Base-by-base conservation (phyloP, 2,113 vertebrate species). In the Misgurnus anguillicaudatus region DNA sequence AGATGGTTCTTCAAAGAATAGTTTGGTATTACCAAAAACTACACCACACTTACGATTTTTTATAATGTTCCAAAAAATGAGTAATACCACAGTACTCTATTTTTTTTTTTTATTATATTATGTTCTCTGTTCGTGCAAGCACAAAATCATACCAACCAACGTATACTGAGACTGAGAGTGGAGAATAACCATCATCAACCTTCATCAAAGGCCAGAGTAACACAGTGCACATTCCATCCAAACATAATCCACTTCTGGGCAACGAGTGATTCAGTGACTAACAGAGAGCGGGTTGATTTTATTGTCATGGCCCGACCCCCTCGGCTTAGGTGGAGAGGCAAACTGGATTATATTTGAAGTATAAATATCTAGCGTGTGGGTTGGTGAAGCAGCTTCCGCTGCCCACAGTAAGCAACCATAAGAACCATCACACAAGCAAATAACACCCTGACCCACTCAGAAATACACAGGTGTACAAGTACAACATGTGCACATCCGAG, bases 331-430 rank as follows among this genome's bases (percentile, higher is more conserved):
- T 71, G 60, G 51, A 68, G 51, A 75, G 64, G 60, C 78, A 60
- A 76, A 65, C 78, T 41, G 81, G 74, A 83, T 78, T 69, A 69
- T 76, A 60, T 75, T 45, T 57, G 16, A 58, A 55, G 70, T 83
- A 82, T 80, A 78, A 83, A 85, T 83, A 75, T 68, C 31, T 39
- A 64, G 63, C 9, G 69, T 69, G 84, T 82, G 84, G 84, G 84
- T n/a, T 60, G 80, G 47, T 82, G 61, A 31, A 74, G 75, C 79
- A 74, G 58, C 73, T n/a, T 65, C 78, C 78, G 24, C 60, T 38
- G 61, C 60, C 67, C 58, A 62, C 69, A 31, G 41, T 24, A 21
- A 73, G 42, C 9, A 60, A 62, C 41, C 57, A 72, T n/a, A 17
- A 61, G 14, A 61, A 62, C 71, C 57, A 61, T 21, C 36, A 58